These are phyloP conservation scores for Timandra comae DNA, from an alignment of 2,888 invertebrate genomes.

Conservation along the genomic window DNA sequence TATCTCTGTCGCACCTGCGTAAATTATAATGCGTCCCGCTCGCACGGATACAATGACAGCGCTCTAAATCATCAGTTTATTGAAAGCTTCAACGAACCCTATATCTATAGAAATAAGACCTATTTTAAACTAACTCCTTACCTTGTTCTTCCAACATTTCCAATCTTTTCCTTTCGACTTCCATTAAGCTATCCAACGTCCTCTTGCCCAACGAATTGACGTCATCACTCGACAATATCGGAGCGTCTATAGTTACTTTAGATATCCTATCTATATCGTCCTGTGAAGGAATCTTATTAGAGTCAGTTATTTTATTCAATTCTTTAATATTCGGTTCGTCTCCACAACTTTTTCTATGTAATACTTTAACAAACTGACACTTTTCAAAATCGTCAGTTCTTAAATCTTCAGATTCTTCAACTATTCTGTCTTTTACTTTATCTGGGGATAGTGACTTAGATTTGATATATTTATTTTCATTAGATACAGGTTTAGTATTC, in stretches of 20 bases:
- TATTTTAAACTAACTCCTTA: no score
- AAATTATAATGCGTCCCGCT: no score
- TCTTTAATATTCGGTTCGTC: slow-evolving; percentile 61
- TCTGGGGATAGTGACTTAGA: slow-evolving; percentile 62
- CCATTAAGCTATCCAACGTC: slow-evolving; percentile 90
- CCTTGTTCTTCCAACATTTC: slow-evolving; percentile 94
- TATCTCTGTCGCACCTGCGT: no score
- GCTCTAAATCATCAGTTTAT: no score
- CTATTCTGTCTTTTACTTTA: slow-evolving; percentile 43
- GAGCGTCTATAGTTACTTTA: slow-evolving; percentile 90
- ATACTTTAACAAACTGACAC: slow-evolving; percentile 26
- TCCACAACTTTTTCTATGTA: slow-evolving; percentile 67
- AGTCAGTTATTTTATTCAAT: slow-evolving; percentile 52
- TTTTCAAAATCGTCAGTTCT: slow-evolving; percentile 23
- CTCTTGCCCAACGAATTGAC: slow-evolving; percentile 82
- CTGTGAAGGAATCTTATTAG: slow-evolving; percentile 81
- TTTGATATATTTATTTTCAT: slow-evolving; percentile 65
- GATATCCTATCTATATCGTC: slow-evolving; percentile 92
- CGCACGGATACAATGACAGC: no score
- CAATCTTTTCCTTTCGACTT: slow-evolving; percentile 91
- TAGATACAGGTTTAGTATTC: slow-evolving; percentile 43
- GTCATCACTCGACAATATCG: slow-evolving; percentile 82
- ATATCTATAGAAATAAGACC: no score
- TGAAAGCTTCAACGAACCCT: no score
- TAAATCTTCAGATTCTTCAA: slow-evolving; percentile 42